phyloP scores from a whole-genome alignment of 2,113 vertebrate genomes.

The Leucopsar rothschildi region DNA sequence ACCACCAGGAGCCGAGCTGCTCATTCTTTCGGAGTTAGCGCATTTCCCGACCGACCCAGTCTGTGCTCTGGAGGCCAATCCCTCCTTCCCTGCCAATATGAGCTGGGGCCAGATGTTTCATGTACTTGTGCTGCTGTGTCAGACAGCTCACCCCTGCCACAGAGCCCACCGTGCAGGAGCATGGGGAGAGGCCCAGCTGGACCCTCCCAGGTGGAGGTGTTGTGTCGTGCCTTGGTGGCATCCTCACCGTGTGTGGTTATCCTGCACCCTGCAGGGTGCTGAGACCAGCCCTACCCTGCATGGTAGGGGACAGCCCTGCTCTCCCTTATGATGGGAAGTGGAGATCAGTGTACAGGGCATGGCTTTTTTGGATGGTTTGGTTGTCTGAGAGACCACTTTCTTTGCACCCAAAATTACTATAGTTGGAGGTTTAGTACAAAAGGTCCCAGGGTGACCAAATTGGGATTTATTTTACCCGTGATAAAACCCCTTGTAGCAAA shows the following conservation, averaged over 20 bases:
- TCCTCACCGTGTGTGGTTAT: rapidly evolving
- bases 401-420: rapidly evolving
- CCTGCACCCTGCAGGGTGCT: rapidly evolving
- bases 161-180: background rate
- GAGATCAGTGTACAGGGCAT: rapidly evolving
- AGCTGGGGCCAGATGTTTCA: background rate
- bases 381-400: background rate
- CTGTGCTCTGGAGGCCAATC: background rate
- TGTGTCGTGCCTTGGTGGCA: rapidly evolving
- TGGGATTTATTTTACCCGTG: background rate
- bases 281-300: rapidly evolving
- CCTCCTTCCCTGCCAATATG: rapidly evolving
- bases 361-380: background rate
- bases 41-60: background rate
- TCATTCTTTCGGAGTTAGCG: background rate
- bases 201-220: background rate
- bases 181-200: background rate
- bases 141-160: rapidly evolving
- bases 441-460: background rate
- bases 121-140: background rate
- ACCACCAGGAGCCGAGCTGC: background rate
- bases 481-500: background rate
- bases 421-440: background rate
- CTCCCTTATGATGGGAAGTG: rapidly evolving
- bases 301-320: rapidly evolving